phyloP scores from a whole-genome alignment of 2,888 invertebrate species.

The Eupithecia dodoneata region DNA sequence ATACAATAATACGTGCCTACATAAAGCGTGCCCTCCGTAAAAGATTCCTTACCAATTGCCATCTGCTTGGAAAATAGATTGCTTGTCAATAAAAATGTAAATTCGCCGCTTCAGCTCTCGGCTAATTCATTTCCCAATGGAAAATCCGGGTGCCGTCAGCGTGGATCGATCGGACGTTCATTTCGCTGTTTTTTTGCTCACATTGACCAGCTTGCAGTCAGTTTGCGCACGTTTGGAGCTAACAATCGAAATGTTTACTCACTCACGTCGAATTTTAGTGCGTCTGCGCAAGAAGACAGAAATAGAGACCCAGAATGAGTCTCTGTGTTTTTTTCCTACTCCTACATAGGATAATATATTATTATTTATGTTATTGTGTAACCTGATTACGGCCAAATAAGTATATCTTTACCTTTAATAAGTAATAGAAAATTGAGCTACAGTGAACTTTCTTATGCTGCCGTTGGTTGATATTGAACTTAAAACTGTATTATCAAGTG shows the following conservation, averaged over 20 bases:
- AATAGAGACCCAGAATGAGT: not conserved
- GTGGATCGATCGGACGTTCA: constrained; percentile 82
- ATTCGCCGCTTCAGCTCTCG: constrained; percentile 79
- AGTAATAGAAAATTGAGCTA: not conserved
- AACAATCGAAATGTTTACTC: constrained; percentile 52
- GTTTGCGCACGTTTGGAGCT: constrained; percentile 63
- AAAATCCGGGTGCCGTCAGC: constrained; percentile 81
- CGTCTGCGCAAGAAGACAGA: constrained; percentile 10
- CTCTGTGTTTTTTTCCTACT: no score
- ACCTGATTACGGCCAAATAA: no score
- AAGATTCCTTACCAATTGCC: constrained; percentile 70
- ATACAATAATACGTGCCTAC: not conserved
- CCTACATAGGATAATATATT: no score
- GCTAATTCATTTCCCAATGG: constrained; percentile 83
- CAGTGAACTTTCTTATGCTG: not conserved
- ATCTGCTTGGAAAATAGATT: constrained; percentile 80
- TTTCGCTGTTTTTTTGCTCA: constrained; percentile 72
- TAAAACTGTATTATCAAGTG: not conserved
- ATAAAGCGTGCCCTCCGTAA: constrained; percentile 44
- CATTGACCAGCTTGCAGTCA: constrained; percentile 74
- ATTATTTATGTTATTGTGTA: no score
- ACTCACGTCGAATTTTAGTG: constrained; percentile 32
- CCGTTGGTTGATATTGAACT: not conserved
- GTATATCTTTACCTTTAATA: no score
- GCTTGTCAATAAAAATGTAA: constrained; percentile 84